A percentile compares a stretch with the other conserved stretches of the same genome.
Conservation (phyloP, 2,888 invertebrate genomes). For the Pycnomerus fuliginosus region DNA sequence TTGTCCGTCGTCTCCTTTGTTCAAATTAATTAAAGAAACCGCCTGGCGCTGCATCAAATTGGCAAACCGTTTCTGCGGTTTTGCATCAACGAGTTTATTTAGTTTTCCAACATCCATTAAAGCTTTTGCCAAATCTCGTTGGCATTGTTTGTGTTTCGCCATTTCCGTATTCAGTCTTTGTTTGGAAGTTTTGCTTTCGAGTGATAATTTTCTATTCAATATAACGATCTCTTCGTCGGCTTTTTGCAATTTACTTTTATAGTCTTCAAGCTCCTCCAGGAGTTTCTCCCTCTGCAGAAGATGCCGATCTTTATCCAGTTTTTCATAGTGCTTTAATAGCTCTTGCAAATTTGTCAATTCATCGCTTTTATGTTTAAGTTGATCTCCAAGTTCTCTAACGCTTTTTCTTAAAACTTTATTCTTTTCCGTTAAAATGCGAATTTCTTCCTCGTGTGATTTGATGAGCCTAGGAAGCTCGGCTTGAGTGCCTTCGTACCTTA, state of each 20-base stretch:
- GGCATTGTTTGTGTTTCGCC: slow-evolving; percentile 68
- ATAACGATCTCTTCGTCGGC: slow-evolving; percentile 65
- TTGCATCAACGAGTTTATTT: slow-evolving; percentile 62
- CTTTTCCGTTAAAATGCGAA: slow-evolving; percentile 68
- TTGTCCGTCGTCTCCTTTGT: slow-evolving; percentile 34
- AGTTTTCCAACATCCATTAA: slow-evolving; percentile 63
- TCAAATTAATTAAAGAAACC: slow-evolving; percentile 28
- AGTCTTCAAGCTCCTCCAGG: slow-evolving; percentile 61
- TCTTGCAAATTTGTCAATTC: slow-evolving; percentile 65
- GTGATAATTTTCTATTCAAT: slow-evolving; percentile 66
- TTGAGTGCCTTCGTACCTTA: slow-evolving; percentile 71
- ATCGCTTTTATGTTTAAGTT: slow-evolving; percentile 68
- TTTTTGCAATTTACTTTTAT: slow-evolving; percentile 57
- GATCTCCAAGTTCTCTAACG: slow-evolving; percentile 63
- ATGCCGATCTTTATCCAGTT: slow-evolving; percentile 71
- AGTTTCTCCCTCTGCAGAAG: slow-evolving; percentile 73
- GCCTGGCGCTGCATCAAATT: slow-evolving; percentile 30
- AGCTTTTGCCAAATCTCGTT: slow-evolving; percentile 65
- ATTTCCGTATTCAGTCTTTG: slow-evolving; percentile 70
- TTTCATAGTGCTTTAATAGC: slow-evolving; percentile 69
- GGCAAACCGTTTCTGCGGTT: slow-evolving; percentile 31
- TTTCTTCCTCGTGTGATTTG: slow-evolving; percentile 76
- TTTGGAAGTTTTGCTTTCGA: slow-evolving; percentile 73
- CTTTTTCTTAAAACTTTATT: slow-evolving; percentile 66
- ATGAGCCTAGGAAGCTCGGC: slow-evolving; percentile 76